Conservation (phyloP, 2,888 invertebrate genomes). For the Cerastis leucographa region DNA sequence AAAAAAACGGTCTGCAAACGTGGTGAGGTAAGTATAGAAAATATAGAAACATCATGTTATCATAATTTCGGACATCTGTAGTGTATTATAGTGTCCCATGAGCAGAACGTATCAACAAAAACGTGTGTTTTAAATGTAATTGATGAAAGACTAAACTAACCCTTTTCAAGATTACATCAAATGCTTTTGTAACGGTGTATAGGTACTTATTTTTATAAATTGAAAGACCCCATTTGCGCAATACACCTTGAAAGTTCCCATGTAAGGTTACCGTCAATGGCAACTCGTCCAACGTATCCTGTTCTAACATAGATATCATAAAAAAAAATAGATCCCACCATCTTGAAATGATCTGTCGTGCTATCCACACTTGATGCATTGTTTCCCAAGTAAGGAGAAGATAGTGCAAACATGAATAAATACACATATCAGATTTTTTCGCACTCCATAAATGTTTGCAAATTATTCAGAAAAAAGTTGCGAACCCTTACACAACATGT, state of each 20-base stretch:
- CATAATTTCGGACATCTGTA: background rate
- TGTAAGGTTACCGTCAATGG: background rate
- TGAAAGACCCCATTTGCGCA: background rate
- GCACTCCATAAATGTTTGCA: conserved; percentile 47
- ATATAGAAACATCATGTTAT: background rate
- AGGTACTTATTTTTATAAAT: conserved; percentile 20
- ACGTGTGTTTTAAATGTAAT: background rate
- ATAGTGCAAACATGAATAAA: conserved; percentile 36
- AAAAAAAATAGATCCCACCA: conserved; percentile 40
- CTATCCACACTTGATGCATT: conserved; percentile 43
- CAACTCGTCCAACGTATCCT: conserved; percentile 25
- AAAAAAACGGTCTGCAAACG: background rate
- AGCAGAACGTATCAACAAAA: no score
- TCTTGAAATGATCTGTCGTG: conserved; percentile 46
- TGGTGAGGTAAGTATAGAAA: background rate
- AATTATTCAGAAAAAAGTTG: conserved; percentile 53
- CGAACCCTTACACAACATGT: conserved; percentile 17
- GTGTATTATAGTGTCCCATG: background rate
- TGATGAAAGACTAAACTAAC: background rate
- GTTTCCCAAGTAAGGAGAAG: conserved; percentile 47
- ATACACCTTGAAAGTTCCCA: conserved; percentile 3
- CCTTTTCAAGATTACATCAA: background rate
- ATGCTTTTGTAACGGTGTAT: background rate
- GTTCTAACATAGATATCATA: conserved; percentile 1
- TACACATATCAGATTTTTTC: conserved; percentile 26